Evolutionary conservation across 2,113 vertebrate species (phyloP).

Genomic region (Anas platyrhynchos): DNA sequence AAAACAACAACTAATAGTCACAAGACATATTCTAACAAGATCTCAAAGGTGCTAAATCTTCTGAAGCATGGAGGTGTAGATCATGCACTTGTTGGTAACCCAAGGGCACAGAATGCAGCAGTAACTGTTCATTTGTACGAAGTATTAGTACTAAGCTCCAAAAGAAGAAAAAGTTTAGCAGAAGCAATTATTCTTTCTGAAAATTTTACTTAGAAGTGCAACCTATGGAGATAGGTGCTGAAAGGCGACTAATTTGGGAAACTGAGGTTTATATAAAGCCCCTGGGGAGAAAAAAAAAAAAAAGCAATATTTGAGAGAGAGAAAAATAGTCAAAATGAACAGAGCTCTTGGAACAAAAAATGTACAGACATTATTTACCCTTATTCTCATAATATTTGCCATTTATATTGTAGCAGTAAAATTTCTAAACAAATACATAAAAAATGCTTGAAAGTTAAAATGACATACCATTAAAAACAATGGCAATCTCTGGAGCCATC

Average conservation of each 20-base stretch:
- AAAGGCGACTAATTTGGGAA: not conserved
- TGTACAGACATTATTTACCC: not conserved
- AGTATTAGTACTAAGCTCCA: not conserved
- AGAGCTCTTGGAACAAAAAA: not conserved
- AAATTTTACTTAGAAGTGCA: conserved; percentile 10
- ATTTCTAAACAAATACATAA: conserved; percentile 10
- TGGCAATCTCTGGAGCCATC: not conserved
- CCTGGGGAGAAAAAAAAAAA: too few relatives aligned
- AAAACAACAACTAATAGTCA: not conserved
- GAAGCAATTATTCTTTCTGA: not conserved
- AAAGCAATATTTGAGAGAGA: not conserved
- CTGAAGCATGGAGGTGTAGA: not conserved
- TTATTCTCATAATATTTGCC: not conserved
- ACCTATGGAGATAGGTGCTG: not conserved
- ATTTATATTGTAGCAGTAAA: not conserved
- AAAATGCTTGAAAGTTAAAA: not conserved
- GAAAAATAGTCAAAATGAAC: not conserved
- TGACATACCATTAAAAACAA: not conserved
- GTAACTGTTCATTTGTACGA: not conserved
- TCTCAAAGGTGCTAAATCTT: not conserved
- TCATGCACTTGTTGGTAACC: not conserved
- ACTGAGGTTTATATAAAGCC: not conserved
- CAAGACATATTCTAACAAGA: not conserved
- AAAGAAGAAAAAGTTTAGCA: not conserved
- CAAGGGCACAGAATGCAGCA: not conserved